These are phyloP conservation scores for Leptobrachium ailaonicum DNA, from an alignment of 2,113 vertebrate genomes.

Conservation along the genomic window DNA sequence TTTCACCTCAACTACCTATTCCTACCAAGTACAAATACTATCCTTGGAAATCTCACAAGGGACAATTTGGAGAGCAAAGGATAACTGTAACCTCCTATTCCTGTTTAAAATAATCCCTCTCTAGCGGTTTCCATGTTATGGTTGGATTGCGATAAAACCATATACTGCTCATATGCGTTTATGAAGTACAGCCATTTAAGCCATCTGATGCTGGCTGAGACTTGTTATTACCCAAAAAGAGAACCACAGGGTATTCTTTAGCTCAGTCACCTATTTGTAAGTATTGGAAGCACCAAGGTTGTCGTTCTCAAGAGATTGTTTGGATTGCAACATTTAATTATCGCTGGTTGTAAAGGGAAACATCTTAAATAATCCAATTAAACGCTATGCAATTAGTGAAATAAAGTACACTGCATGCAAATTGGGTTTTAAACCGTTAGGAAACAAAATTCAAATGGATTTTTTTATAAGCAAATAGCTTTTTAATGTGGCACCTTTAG, in stretches of 20 bases:
- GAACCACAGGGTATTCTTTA: conserved; percentile 5
- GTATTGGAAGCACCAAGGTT: background rate
- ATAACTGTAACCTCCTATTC: too few species aligned
- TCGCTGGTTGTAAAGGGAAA: conserved; percentile 33
- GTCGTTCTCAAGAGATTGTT: conserved; percentile 3
- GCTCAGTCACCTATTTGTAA: background rate
- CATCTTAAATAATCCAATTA: conserved; percentile 41
- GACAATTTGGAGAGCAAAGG: too few species aligned
- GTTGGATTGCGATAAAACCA: conserved; percentile 10
- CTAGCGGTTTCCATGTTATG: conserved; percentile 8
- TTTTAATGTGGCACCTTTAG: conserved; percentile 9
- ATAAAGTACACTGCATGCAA: background rate
- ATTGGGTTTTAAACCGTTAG: background rate
- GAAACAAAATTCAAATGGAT: background rate
- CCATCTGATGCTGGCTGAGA: background rate
- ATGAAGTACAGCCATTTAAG: background rate
- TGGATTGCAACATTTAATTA: conserved; percentile 32
- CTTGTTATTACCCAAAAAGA: conserved; percentile 12
- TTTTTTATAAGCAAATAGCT: background rate
- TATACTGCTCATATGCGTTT: background rate
- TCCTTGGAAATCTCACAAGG: too few species aligned
- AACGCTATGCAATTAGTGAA: conserved; percentile 12
- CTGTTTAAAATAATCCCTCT: conserved; percentile 4
- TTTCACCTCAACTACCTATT: too few species aligned
- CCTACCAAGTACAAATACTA: too few species aligned